A percentile compares a stretch with the other conserved stretches of the same genome.
Conservation (phyloP, 1,140 invertebrate genomes). For the Lasioglossum baleicum region DNA sequence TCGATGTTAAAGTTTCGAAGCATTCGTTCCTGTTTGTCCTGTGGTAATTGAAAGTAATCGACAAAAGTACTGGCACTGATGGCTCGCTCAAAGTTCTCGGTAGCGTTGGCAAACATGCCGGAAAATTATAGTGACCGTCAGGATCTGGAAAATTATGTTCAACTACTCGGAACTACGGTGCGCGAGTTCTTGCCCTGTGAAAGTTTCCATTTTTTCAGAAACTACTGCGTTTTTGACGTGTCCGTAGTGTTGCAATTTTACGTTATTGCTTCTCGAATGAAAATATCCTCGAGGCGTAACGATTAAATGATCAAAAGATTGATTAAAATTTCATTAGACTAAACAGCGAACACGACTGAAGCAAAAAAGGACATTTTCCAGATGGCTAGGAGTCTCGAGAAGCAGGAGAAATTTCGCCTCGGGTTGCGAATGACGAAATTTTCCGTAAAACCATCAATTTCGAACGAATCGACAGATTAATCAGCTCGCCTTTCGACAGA, state of each 20-base stretch:
- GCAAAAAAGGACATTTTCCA: background rate
- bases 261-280: too few relatives aligned
- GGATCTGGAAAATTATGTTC: constrained; percentile 1
- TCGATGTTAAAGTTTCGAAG: background rate
- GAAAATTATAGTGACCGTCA: constrained; percentile 15
- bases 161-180: background rate
- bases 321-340: too few relatives aligned
- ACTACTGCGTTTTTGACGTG: background rate
- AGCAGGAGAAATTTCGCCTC: background rate
- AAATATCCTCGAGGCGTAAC: too few relatives aligned
- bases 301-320: too few relatives aligned
- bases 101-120: background rate
- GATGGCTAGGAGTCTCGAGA: too few relatives aligned
- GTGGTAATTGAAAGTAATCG: background rate
- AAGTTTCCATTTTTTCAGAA: background rate
- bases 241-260: background rate
- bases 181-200: background rate
- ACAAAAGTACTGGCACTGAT: background rate
- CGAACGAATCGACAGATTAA: background rate
- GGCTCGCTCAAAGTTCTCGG: background rate
- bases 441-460: background rate
- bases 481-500: background rate
- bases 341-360: too few relatives aligned
- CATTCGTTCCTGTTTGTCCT: background rate
- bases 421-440: background rate